Evolutionary conservation across 2,888 invertebrate genomes (phyloP).

Genomic region (Heliconius erato): DNA sequence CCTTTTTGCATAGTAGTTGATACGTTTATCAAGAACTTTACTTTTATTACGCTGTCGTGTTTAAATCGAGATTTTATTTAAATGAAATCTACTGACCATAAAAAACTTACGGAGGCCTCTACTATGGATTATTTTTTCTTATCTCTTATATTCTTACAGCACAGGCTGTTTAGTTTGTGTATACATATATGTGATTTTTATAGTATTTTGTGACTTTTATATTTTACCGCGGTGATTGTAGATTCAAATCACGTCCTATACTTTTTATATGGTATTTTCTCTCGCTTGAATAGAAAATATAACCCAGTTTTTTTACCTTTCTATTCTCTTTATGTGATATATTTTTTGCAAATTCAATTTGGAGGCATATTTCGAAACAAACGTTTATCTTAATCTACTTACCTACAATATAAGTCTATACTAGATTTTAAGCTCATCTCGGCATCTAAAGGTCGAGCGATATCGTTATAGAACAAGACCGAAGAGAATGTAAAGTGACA

Average conservation of each 20-base stretch:
- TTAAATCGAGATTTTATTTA: conserved; percentile 26
- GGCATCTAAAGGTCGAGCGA: conserved; percentile 3
- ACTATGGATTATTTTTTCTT: not conserved
- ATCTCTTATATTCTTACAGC: not conserved
- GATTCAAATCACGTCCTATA: not conserved
- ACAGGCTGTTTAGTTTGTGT: not conserved
- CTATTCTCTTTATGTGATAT: not conserved
- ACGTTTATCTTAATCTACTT: not conserved
- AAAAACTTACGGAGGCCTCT: conserved; percentile 13
- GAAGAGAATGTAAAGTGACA: conserved; percentile 18
- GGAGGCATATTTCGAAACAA: not conserved
- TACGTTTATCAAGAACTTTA: conserved; percentile 24
- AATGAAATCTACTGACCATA: conserved; percentile 19
- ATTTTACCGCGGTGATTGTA: not conserved
- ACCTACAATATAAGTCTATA: too few relatives aligned
- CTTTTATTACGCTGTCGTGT: conserved; percentile 13
- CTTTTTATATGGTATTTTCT: not conserved
- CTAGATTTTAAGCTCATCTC: conserved; percentile 16
- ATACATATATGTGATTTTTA: not conserved
- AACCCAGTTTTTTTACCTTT: not conserved
- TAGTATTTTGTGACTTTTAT: not conserved
- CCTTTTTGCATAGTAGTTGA: conserved; percentile 38
- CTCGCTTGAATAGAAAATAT: not conserved
- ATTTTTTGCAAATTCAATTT: not conserved
- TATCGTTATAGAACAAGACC: conserved; percentile 18